Base-by-base conservation (phyloP, 2,888 invertebrate genomes). In the Spodoptera picta region DNA sequence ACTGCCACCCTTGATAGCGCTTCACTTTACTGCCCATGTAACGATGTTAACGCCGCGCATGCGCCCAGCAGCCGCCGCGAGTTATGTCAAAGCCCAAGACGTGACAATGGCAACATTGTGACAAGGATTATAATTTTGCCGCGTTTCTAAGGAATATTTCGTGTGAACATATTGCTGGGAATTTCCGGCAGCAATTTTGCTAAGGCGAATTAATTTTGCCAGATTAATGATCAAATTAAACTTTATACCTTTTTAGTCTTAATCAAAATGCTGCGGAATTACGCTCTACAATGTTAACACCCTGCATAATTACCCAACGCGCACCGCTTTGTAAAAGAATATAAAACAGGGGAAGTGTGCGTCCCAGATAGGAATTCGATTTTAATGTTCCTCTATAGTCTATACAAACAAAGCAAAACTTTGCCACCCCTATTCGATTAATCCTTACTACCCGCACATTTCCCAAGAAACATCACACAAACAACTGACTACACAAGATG, bases 31-130 rank as follows among this genome's bases (percentile, higher is more conserved):
- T 89, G 90, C 85, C 88, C 90, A 87, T 90, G 86, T 93, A 93
- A 93, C 90, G 92, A 92, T 86, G 90, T 92, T 92, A 91, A 84
- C 77, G 66, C 65, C 78, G 89, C 93, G 93, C 93, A 87, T 90
- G 93, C 93, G 93, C 85, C 48, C 75, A 81, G 44, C 76, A 82
- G 82, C 85, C 83, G 84, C 87, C 60, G 47, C 71, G 51, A 79
- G 51, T 84, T 80, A 80, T 81, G 84, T 77, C 82, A 80, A 79
- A 77, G 78, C 73, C 68, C 75, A 74, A 82, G 73, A 86, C 82
- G 82, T 84, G 84, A 82, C 81, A 80, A 84, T 84, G 82, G 75
- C 80, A 80, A 81, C 81, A 83, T 80, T 78, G 77, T 75, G 76
- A 74, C 78, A 78, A 75, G 73, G 76, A 83, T 81, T 77, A 81